These are phyloP conservation scores for Donacobius atricapilla DNA, from an alignment of 2,113 vertebrate species.

Conservation along the genomic window DNA sequence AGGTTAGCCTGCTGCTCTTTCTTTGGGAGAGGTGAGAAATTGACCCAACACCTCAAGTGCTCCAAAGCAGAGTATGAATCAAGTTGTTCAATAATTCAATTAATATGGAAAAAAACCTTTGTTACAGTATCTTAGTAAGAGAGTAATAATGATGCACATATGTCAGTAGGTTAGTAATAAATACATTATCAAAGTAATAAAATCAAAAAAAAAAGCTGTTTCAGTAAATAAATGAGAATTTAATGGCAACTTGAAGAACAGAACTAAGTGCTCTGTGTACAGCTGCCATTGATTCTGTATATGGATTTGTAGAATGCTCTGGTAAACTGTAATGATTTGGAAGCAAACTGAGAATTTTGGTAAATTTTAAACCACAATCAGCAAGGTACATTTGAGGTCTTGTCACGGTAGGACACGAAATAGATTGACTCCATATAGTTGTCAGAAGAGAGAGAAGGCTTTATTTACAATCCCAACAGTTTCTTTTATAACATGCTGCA, in stretches of 20 bases:
- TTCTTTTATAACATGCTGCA: too few species aligned
- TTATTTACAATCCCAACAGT: too few species aligned
- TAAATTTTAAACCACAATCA: background rate
- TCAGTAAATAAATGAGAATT: background rate
- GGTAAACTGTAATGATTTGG: background rate
- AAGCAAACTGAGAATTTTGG: background rate
- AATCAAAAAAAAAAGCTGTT: background rate
- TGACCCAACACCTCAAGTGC: too few species aligned
- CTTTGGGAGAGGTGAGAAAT: background rate
- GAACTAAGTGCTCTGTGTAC: background rate
- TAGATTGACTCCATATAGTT: too few species aligned
- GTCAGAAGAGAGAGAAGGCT: too few species aligned
- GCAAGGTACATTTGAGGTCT: background rate
- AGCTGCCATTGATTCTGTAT: background rate
- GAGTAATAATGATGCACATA: background rate
- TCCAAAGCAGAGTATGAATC: background rate
- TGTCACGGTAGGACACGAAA: too few species aligned
- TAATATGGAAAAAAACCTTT: background rate
- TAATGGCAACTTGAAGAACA: background rate
- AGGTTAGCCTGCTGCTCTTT: background rate
- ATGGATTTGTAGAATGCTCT: background rate
- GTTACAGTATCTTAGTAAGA: background rate
- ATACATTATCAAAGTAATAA: background rate
- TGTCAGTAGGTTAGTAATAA: background rate
- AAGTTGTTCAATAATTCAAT: background rate